phyloP scores from a whole-genome alignment of 2,113 vertebrate genomes.

The Brachirus orientalis region DNA sequence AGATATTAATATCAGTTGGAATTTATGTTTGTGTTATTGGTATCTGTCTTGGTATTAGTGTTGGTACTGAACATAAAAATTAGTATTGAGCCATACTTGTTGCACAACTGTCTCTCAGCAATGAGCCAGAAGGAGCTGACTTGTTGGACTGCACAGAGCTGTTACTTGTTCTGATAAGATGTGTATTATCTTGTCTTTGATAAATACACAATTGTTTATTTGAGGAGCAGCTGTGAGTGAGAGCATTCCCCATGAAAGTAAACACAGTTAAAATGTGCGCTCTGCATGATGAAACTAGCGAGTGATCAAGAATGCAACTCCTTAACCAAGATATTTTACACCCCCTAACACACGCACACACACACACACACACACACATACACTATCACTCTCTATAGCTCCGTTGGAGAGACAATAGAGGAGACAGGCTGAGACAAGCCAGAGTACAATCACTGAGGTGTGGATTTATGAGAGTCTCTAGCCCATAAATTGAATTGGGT shows the following conservation, averaged over 20 bases:
- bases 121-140: slow-evolving; percentile 38
- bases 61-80: too few relatives aligned
- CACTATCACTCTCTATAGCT: slow-evolving; percentile 35
- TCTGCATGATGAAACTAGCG: slow-evolving; percentile 66
- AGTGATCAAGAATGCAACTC: slow-evolving; percentile 67
- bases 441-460: slow-evolving; percentile 52
- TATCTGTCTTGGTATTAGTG: too few relatives aligned
- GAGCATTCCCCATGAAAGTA: slow-evolving; percentile 60
- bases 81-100: slow-evolving; percentile 1
- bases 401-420: slow-evolving; percentile 49
- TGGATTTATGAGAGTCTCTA: slow-evolving; percentile 52
- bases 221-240: slow-evolving; percentile 65
- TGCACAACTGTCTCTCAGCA: slow-evolving; percentile 44
- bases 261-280: slow-evolving; percentile 61
- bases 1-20: too few relatives aligned
- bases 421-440: slow-evolving; percentile 73
- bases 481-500: slow-evolving; percentile 44
- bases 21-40: too few relatives aligned
- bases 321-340: slow-evolving; percentile 46
- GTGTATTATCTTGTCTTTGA: slow-evolving; percentile 60
- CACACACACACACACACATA: slow-evolving; percentile 11
- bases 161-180: slow-evolving; percentile 57
- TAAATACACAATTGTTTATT: slow-evolving; percentile 71
- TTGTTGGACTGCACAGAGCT: slow-evolving; percentile 31
- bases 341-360: not conserved